Conservation (phyloP, 1,140 invertebrate genomes). For the Drosophila lacertosa region DNA sequence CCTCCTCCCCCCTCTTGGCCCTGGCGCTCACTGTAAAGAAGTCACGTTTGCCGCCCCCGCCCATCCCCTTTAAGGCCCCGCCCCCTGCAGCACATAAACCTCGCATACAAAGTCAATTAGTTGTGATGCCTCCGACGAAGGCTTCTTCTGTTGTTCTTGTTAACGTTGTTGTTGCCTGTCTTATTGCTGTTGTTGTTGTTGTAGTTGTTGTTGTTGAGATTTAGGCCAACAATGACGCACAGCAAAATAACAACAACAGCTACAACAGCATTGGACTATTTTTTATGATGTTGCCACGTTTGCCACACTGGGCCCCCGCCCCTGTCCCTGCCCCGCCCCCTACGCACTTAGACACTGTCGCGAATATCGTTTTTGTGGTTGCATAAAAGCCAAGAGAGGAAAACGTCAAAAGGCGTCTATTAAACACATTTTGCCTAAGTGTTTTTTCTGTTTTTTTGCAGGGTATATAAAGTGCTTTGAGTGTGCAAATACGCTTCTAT, state of each 20-base stretch:
- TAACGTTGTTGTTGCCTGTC: not conserved
- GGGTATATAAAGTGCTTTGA: not conserved
- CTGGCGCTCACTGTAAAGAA: slow-evolving; percentile 36
- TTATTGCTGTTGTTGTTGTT: slow-evolving; percentile 7
- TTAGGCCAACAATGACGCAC: slow-evolving; percentile 79
- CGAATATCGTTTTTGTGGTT: slow-evolving; percentile 45
- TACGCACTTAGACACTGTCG: slow-evolving; percentile 28
- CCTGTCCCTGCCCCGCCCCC: not conserved
- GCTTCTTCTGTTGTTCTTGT: slow-evolving; percentile 28
- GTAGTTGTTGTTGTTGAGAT: slow-evolving; percentile 57
- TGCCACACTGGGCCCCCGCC: slow-evolving; percentile 1
- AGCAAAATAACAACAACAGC: slow-evolving; percentile 41
- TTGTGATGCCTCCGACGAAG: slow-evolving; percentile 60
- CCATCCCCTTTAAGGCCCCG: not conserved
- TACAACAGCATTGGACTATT: slow-evolving; percentile 61
- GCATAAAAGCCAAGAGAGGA: slow-evolving; percentile 37
- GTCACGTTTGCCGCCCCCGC: slow-evolving; percentile 57
- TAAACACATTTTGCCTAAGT: slow-evolving; percentile 54
- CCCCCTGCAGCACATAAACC: slow-evolving; percentile 21
- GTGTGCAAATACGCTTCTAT: slow-evolving; percentile 6
- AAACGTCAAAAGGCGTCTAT: slow-evolving; percentile 21
- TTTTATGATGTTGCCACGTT: slow-evolving; percentile 55
- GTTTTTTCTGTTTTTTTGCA: slow-evolving; percentile 13
- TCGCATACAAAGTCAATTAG: slow-evolving; percentile 71
- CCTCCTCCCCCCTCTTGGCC: not conserved